Conservation (phyloP, 2,113 vertebrate genomes). For the Octodon degus region DNA sequence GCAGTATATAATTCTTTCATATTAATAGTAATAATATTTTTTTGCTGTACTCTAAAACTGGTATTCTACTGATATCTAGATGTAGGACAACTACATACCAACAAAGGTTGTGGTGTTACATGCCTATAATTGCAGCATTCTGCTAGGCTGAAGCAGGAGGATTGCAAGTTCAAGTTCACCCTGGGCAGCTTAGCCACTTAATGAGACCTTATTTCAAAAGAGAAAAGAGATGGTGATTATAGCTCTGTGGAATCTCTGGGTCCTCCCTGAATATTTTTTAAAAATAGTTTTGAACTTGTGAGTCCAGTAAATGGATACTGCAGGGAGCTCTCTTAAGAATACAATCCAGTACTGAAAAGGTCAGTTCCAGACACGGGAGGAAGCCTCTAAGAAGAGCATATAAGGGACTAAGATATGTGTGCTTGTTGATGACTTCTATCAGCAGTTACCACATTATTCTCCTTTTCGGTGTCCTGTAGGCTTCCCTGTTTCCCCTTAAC, state of each 20-base stretch:
- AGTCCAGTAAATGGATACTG: background rate
- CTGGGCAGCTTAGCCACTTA: background rate
- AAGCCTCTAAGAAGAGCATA: background rate
- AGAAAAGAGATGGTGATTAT: background rate
- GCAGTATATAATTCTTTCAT: background rate
- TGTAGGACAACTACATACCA: background rate
- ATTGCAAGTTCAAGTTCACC: background rate
- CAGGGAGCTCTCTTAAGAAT: background rate
- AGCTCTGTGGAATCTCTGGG: background rate
- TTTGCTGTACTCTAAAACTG: background rate
- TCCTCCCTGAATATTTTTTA: background rate
- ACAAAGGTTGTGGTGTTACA: background rate
- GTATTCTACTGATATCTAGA: background rate
- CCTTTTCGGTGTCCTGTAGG: background rate
- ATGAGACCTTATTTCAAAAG: background rate
- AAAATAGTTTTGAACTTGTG: background rate
- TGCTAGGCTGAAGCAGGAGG: background rate
- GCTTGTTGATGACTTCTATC: background rate
- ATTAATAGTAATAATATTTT: background rate
- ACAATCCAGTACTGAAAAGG: background rate
- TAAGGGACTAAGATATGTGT: background rate
- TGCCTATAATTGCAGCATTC: background rate
- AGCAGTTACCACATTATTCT: background rate
- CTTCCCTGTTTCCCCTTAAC: background rate
- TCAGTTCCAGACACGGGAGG: background rate